A percentile compares a stretch with the other conserved stretches of the same genome.
phyloP scores from a whole-genome alignment of 2,113 vertebrate genomes.

The Candoia aspera region DNA sequence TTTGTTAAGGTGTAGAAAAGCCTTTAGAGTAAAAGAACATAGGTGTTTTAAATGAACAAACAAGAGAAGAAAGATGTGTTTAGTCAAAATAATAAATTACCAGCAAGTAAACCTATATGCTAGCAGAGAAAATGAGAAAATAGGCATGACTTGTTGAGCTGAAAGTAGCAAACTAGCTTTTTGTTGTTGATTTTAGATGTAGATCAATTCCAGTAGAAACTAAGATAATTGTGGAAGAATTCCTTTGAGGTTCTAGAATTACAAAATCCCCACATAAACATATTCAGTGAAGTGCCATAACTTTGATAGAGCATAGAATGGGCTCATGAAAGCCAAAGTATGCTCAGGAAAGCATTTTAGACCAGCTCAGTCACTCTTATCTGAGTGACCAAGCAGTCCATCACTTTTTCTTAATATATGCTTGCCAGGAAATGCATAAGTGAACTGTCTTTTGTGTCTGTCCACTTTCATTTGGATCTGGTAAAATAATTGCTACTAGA shows the following conservation, averaged over 20 bases:
- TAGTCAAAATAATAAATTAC: neutral
- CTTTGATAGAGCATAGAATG: neutral
- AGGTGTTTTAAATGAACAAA: neutral
- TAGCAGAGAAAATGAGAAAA: neutral
- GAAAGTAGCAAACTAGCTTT: neutral
- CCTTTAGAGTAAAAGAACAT: neutral
- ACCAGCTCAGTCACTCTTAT: neutral
- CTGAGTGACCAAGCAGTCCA: neutral
- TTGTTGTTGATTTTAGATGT: neutral
- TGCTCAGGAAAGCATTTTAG: neutral
- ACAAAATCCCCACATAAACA: neutral
- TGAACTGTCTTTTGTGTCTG: no score
- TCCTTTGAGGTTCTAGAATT: neutral
- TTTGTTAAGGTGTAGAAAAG: neutral
- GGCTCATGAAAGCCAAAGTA: neutral
- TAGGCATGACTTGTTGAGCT: neutral
- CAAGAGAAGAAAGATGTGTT: neutral
- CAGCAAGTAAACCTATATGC: neutral
- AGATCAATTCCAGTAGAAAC: neutral
- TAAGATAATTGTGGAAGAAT: neutral
- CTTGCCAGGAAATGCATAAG: neutral
- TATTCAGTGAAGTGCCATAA: neutral
- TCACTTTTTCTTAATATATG: neutral
- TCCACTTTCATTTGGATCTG: neutral
- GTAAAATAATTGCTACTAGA: neutral